Evolutionary conservation across 2,888 invertebrate genomes (phyloP).

Genomic region (Pegoplata infirma): DNA sequence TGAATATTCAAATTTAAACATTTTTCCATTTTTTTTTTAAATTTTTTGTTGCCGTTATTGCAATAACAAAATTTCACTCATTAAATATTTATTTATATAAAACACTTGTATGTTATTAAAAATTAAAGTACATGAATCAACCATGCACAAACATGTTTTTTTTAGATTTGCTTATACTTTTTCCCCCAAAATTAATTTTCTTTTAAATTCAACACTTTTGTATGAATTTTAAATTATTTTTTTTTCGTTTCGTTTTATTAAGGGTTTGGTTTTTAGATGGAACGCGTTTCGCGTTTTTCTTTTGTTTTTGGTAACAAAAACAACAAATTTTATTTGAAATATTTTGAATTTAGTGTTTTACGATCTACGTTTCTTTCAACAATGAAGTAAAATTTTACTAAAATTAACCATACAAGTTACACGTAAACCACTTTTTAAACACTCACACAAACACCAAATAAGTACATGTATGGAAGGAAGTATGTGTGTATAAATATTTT

Average conservation of each 20-base stretch:
- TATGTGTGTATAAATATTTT: slow-evolving; percentile 21
- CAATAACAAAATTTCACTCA: not conserved
- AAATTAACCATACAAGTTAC: slow-evolving; percentile 55
- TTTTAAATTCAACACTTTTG: slow-evolving; percentile 12
- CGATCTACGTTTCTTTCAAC: slow-evolving; percentile 69
- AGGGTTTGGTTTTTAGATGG: not conserved
- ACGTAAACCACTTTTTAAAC: slow-evolving; percentile 12
- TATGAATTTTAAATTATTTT: slow-evolving; percentile 11
- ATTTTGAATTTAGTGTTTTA: slow-evolving; percentile 36
- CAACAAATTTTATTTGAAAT: slow-evolving; percentile 15
- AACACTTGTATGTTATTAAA: not conserved
- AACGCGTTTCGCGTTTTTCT: slow-evolving; percentile 1
- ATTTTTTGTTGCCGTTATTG: not conserved
- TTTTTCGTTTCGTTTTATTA: slow-evolving; percentile 12
- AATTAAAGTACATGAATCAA: not conserved
- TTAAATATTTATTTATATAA: slow-evolving; percentile 19
- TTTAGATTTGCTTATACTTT: too few species aligned
- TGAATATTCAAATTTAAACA: not conserved
- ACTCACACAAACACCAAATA: not conserved
- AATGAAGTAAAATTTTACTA: slow-evolving; percentile 70
- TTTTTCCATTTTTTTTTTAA: too few species aligned
- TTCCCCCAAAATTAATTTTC: not conserved
- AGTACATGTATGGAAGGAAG: not conserved
- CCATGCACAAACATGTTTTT: not conserved
- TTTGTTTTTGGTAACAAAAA: not conserved